Base-by-base conservation (phyloP, 2,113 vertebrate species). In the Sphaerodactylus townsendi region DNA sequence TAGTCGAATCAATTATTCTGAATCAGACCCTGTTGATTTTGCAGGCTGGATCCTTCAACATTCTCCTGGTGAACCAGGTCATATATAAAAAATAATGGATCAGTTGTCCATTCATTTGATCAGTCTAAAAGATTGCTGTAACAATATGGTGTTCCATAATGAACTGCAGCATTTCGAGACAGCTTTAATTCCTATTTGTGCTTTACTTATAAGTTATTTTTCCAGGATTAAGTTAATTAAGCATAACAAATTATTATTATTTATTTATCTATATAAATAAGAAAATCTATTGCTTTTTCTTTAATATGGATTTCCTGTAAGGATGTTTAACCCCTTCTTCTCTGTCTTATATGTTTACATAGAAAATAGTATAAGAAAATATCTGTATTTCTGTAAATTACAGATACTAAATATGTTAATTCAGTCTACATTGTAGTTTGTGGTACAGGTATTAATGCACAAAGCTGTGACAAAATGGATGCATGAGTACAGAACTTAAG, bases 361-460 rank as follows among this genome's bases (percentile, higher is more conserved):
- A 95, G 92, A 95, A 96, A 96, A 94, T 69, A 87, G 75, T 37
- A 0, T 96, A 95, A 89, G 95, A 96, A 96, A 95, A 96, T 96
- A 95, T 92, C 90, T 93, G 86, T 86, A 56, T 84, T 92, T 96
- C 93, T 96, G 95, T 87, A 96, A 96, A 95, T 94, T 90, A 95
- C 95, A 95, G 92, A 93, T 94, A 94, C 86, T 89, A 94, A 86
- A 91, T 89, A 91, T 93, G 94, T 92, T 87, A 91, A 83, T 93
- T 94, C 91, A 92, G 91, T 91, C 89, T 96, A 93, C 82, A 87
- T 90, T 93, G 92, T 92, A 94, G 90, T 93, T 92, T 79, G 79
- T 82, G 88, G 90, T 93, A 95, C 93, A 95, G 96, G 93, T 95
- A 97, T 92, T 95, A 94, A 93, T 72, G 48, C 85, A 85, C 89